phyloP scores from a whole-genome alignment of 1,140 invertebrate genomes.

The Lordiphosa collinella region DNA sequence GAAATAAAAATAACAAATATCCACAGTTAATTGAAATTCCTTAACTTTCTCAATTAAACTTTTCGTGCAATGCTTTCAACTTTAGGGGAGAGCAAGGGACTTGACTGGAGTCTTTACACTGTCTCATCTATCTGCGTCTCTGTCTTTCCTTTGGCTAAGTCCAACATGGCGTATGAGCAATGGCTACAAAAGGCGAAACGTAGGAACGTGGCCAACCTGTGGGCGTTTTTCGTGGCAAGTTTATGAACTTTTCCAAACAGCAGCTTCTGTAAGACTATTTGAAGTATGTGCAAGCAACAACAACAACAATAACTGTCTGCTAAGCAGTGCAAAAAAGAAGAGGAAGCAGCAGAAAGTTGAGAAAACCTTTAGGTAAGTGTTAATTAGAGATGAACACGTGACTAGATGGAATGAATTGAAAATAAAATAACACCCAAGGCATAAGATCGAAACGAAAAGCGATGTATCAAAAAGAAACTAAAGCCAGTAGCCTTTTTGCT shows the following conservation, averaged over 20 bases:
- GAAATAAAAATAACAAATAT: slow-evolving; percentile 78
- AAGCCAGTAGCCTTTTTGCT: too few species aligned
- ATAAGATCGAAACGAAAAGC: too few species aligned
- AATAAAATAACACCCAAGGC: too few species aligned
- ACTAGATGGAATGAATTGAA: too few species aligned
- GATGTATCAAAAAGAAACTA: too few species aligned
- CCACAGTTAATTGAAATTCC: slow-evolving; percentile 78
- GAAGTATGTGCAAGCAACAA: slow-evolving; percentile 65
- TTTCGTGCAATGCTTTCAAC: slow-evolving; percentile 72
- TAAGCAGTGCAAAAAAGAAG: slow-evolving; percentile 26
- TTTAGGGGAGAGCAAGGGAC: slow-evolving; percentile 40
- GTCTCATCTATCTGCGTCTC: slow-evolving; percentile 9
- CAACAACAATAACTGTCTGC: slow-evolving; percentile 58
- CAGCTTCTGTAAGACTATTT: slow-evolving; percentile 61
- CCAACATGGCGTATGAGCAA: slow-evolving; percentile 70
- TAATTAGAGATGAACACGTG: slow-evolving; percentile 24
- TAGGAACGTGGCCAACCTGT: slow-evolving; percentile 61
- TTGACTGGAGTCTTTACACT: slow-evolving; percentile 30
- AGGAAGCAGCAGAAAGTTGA: slow-evolving; percentile 12
- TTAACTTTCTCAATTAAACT: slow-evolving; percentile 79
- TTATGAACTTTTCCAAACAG: slow-evolving; percentile 62
- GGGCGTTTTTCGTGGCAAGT: slow-evolving; percentile 71
- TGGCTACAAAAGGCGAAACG: slow-evolving; percentile 51
- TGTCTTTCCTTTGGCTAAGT: slow-evolving; percentile 9
- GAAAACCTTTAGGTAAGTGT: slow-evolving; percentile 31